Percentiles rank a stretch among this genome's conserved stretches.
phyloP scores from a whole-genome alignment of 2,888 invertebrate genomes.

The Argyresthia goedartella region DNA sequence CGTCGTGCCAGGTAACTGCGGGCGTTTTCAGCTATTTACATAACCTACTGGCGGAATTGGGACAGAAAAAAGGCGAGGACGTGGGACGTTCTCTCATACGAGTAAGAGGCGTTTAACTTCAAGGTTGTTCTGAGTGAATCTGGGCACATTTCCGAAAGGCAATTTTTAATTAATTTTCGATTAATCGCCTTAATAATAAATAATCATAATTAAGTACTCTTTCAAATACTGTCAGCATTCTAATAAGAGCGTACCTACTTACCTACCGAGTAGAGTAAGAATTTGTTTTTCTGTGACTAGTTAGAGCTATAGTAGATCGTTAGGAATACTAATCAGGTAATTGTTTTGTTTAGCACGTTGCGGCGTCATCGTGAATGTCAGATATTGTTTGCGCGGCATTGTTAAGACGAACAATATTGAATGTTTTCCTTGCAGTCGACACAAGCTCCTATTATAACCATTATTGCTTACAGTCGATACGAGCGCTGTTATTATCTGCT shows the following conservation, averaged over 20 bases:
- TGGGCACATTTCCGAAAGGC: no score
- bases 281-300: not conserved
- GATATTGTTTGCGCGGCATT: not conserved
- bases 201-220: no score
- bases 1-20: slow-evolving; percentile 35
- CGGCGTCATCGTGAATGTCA: not conserved
- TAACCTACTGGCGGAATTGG: slow-evolving; percentile 10
- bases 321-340: not conserved
- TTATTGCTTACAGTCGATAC: no score
- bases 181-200: no score
- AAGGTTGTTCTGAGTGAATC: no score
- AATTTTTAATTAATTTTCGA: no score
- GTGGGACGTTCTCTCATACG: not conserved
- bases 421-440: not conserved
- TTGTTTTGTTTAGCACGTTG: not conserved
- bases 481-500: no score
- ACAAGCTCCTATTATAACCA: not conserved
- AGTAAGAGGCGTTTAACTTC: no score
- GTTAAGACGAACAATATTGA: slow-evolving; percentile 2
- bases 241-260: no score
- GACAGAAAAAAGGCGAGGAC: not conserved
- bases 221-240: no score
- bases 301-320: not conserved
- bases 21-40: slow-evolving; percentile 56
- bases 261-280: no score